These are phyloP conservation scores for Borostomias antarcticus DNA, from an alignment of 2,797 vertebrate species.

Conservation along the genomic window DNA sequence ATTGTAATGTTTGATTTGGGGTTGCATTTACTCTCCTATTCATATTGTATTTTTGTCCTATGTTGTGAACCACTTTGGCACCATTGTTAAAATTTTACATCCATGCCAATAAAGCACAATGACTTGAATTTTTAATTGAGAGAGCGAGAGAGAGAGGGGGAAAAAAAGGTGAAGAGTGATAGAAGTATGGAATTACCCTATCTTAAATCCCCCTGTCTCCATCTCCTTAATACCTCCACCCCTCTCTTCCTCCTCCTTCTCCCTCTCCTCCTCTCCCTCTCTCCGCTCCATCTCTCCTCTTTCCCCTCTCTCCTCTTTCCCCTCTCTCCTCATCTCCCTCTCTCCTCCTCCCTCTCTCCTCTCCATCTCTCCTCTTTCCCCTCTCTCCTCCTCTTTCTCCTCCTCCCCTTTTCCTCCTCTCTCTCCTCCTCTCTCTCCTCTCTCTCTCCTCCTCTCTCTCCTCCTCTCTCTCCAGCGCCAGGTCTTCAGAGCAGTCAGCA, in stretches of 20 bases:
- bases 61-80: too few species aligned
- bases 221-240: background rate
- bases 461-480: background rate
- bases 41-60: too few species aligned
- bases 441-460: background rate
- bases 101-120: too few species aligned
- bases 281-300: background rate
- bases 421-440: background rate
- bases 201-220: background rate
- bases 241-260: background rate
- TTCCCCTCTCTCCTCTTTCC: background rate
- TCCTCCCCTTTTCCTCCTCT: too few species aligned
- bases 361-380: background rate
- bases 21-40: too few species aligned
- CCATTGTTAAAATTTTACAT: too few species aligned
- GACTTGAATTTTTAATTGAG: too few species aligned
- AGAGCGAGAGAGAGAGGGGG: conserved; percentile 10
- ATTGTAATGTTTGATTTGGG: too few species aligned
- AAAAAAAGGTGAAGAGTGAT: conserved; percentile 18
- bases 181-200: conserved; percentile 4
- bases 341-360: conserved; percentile 1
- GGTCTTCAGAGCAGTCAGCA: too few species aligned
- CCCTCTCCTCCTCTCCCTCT: background rate
- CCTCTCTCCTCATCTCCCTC: background rate
- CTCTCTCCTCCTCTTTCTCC: background rate